Conservation (phyloP, 2,113 vertebrate genomes). For the Redunca redunca region DNA sequence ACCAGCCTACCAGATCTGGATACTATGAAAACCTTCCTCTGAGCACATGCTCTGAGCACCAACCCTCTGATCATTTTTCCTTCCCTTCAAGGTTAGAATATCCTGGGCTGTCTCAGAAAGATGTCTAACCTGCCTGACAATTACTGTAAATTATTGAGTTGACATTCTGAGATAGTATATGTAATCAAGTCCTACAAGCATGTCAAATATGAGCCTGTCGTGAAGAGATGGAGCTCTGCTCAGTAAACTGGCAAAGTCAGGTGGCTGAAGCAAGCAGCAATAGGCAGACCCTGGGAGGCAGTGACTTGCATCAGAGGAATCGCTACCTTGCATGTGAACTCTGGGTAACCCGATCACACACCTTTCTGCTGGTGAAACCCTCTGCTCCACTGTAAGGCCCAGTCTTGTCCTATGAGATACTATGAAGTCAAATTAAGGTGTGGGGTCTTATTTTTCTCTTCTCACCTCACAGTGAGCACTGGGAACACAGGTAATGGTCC, state of each 20-base stretch:
- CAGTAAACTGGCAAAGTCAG: not conserved
- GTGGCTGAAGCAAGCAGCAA: not conserved
- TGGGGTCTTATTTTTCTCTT: not conserved
- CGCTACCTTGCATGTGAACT: not conserved
- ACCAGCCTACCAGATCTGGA: not conserved
- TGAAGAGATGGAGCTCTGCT: not conserved
- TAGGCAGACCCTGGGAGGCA: not conserved
- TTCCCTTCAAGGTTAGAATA: slow-evolving; percentile 29
- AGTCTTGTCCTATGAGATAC: not conserved
- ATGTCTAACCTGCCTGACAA: not conserved
- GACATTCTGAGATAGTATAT: not conserved
- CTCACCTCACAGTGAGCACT: not conserved
- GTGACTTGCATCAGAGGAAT: not conserved
- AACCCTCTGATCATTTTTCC: not conserved
- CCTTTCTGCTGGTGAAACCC: not conserved
- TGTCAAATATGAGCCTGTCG: not conserved
- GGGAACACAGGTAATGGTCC: not conserved
- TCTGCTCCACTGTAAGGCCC: not conserved
- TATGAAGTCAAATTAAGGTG: not conserved
- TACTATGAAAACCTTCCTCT: not conserved
- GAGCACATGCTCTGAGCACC: not conserved
- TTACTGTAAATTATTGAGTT: slow-evolving; percentile 24
- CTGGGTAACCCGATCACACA: not conserved
- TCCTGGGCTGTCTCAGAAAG: not conserved
- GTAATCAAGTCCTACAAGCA: not conserved